Conservation (phyloP, 2,797 vertebrate genomes). For the Pangasius mekongensis region DNA sequence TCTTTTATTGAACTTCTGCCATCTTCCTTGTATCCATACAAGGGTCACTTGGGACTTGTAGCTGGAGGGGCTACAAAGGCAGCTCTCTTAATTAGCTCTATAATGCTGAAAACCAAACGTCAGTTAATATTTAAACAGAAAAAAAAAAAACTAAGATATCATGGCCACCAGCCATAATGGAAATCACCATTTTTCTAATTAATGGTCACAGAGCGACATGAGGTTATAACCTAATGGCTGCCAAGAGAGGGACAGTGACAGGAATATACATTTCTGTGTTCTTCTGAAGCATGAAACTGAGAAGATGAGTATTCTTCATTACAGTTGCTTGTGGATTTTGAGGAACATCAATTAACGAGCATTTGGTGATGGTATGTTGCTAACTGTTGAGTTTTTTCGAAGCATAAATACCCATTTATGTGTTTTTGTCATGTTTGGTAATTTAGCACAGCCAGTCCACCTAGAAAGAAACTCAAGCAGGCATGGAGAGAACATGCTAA, state of each 20-base stretch:
- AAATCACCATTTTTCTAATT: conserved; percentile 26
- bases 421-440: neutral
- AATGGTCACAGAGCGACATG: neutral
- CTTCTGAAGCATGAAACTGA: neutral
- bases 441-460: neutral
- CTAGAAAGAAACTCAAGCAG: neutral
- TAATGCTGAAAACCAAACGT: conserved; percentile 32
- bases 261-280: neutral
- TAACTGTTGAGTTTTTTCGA: neutral
- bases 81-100: conserved; percentile 51
- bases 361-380: neutral
- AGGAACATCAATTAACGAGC: neutral
- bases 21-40: conserved; percentile 12
- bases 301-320: neutral
- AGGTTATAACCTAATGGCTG: neutral
- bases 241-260: neutral
- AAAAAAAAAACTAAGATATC: neutral
- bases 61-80: conserved; percentile 42
- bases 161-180: neutral
- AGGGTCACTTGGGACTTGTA: conserved; percentile 23
- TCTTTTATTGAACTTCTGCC: conserved; percentile 48
- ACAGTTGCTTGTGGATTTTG: neutral
- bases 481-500: neutral
- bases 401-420: neutral
- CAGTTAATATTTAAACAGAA: conserved; percentile 9